Base-by-base conservation (phyloP, 2,888 invertebrate genomes). In the Acheta domesticus region DNA sequence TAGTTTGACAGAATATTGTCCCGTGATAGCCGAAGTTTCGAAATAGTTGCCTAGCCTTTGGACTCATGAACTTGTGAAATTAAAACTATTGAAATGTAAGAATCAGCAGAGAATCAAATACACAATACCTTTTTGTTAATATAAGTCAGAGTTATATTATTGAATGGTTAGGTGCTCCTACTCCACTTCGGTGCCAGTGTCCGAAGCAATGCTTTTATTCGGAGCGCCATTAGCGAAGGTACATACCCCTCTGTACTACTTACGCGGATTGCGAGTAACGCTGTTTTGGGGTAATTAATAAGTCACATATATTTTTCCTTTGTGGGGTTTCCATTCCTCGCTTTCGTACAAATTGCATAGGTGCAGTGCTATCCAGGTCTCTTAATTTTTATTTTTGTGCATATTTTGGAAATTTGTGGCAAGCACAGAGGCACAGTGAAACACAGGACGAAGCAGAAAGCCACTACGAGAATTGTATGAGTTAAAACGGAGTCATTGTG, bases 221-320 rank as follows among this genome's bases (percentile, higher is more conserved):
- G n/a, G n/a, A 62, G 62, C 62, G 62, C 62, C 62, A 62, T 62
- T 62, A n/a, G 14, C 16, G 16, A 62, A 62, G 62, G 62, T 62
- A 62, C 62, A 62, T 62, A 62, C 62, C 14, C 62, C 62, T n/a
- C 62, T 62, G 16, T 62, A n/a, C n/a, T 62, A 62, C 62, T 62
- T 62, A 62, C 62, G 62, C 62, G 62, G 62, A 62, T 62, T 62
- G 62, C 62, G 62, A 62, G n/a, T 62, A 62, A 62, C 62, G 14
- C 62, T 62, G 62, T 62, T 62, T 62, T 62, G 16, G 62, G 62
- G 62, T 62, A 62, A 62, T 62, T 62, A 62, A 62, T 62, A 62
- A 62, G 62, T 62, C 62, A 62, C 62, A 62, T 62, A 62, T 62
- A 62, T 62, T 62, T 62, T 62, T 62, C 62, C 62, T 62, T 62